Conservation (phyloP, 2,797 vertebrate species). For the Morelia viridis region DNA sequence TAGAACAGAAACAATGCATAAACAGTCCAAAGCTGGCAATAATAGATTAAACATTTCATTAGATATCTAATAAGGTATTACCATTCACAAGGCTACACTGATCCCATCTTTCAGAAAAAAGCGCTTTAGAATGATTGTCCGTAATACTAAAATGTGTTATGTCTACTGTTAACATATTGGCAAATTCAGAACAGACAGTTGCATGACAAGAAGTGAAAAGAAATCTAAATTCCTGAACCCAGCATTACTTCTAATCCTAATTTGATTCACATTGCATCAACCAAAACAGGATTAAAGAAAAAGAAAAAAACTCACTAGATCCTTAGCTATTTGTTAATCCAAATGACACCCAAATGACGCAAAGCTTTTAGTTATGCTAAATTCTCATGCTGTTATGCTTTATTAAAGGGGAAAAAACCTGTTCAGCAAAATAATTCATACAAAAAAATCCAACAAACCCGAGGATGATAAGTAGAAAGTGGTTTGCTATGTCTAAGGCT, state of each 20-base stretch:
- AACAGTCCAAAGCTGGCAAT: background rate
- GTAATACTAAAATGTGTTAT: background rate
- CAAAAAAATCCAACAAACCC: slow-evolving; percentile 69
- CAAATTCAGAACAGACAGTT: background rate
- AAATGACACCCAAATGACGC: background rate
- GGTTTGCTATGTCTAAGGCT: slow-evolving; percentile 88
- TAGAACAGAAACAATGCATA: background rate
- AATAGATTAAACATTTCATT: background rate
- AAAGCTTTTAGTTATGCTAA: background rate
- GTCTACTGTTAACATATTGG: background rate
- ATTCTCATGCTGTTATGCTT: slow-evolving; percentile 1
- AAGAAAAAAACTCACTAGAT: background rate
- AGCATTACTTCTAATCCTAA: background rate
- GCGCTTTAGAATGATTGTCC: background rate
- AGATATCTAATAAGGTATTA: background rate
- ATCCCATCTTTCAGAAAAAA: background rate
- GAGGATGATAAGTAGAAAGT: slow-evolving; percentile 65
- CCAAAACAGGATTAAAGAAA: background rate
- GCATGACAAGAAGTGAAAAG: background rate
- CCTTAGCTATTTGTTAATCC: background rate
- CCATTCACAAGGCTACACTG: background rate
- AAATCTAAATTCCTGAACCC: background rate
- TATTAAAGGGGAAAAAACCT: background rate
- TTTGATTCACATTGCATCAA: background rate
- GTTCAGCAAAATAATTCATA: background rate